Conservation (phyloP, 2,113 vertebrate species). For the Rhinolophus ferrumequinum region DNA sequence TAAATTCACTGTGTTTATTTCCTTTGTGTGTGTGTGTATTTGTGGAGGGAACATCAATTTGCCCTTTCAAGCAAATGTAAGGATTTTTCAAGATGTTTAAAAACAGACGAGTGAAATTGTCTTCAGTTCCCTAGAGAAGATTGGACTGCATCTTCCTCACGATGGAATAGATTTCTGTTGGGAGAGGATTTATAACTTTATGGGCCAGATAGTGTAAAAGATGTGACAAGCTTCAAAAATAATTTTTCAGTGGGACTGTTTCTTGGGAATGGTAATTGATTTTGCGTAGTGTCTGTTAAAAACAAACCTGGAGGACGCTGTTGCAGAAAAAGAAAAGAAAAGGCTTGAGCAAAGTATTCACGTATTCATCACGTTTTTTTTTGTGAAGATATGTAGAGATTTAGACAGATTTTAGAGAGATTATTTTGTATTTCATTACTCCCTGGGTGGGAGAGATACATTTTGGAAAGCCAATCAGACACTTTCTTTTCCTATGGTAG, state of each 20-base stretch:
- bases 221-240: constrained; percentile 63
- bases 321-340: background rate
- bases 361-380: background rate
- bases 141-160: background rate
- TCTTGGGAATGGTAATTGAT: constrained; percentile 66
- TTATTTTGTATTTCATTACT: constrained; percentile 39
- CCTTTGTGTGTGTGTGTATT: background rate
- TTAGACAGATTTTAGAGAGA: background rate
- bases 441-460: background rate
- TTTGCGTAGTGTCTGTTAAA: constrained; percentile 51
- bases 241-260: constrained; percentile 59
- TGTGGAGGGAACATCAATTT: background rate
- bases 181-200: constrained; percentile 43
- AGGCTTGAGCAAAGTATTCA: background rate
- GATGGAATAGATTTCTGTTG: background rate
- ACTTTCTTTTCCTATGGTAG: background rate
- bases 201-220: constrained; percentile 15
- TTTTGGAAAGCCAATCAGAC: background rate
- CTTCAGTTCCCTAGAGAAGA: constrained; percentile 55
- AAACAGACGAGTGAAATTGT: background rate
- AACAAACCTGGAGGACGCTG: constrained; percentile 37
- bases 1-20: constrained; percentile 18
- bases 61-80: constrained; percentile 50
- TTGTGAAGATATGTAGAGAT: background rate
- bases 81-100: constrained; percentile 52